Base-by-base conservation (phyloP, 2,888 invertebrate species). In the Heteromyza rotundicornis region DNA sequence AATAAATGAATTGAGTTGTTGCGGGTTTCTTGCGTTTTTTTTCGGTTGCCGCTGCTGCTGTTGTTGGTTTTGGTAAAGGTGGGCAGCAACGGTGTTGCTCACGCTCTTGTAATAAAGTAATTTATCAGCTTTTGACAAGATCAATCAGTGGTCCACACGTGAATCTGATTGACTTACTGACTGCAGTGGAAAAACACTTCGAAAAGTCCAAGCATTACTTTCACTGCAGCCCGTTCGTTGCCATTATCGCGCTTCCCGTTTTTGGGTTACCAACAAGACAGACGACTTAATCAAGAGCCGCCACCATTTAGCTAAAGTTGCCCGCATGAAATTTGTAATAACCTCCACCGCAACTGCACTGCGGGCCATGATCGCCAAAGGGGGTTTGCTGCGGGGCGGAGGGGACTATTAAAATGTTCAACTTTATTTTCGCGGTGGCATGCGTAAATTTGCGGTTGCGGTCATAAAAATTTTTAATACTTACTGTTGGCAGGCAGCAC, bases 91-190 rank as follows among this genome's bases (percentile, higher is more conserved):
- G 27, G 5, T 40, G 5, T 55, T 49, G 58, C 52, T n/a, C 60
- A 56, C 50, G 63, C 59, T 40, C 57, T 57, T 51, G 44, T 58
- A 20, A 59, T 62, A 62, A 40, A 36, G 60, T 65, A 64, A 60
- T 67, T 65, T 65, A 62, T 67, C 62, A 60, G 65, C 63, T 67
- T 67, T 59, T 62, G 51, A 62, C 57, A 65, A 63, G 65, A 65
- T 67, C 67, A 62, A 65, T 67, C 65, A 64, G 59, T 5, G 47
- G 3, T 47, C 19, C 20, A n/a, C 40, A 8, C 16, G 7, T 8
- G 32, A 40, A n/a, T 3, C 40, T 40, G 40, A 3, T 40, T n/a
- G 40, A n/a, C 40, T 3, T 40, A 14, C 14, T n/a, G 40, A 1
- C 16, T 32, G 54, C 47, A 44, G 2, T 20, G 35, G 20, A n/a